Evolutionary conservation across 2,113 vertebrate species (phyloP).

Genomic region (Stomatorhinus ivindoensis): DNA sequence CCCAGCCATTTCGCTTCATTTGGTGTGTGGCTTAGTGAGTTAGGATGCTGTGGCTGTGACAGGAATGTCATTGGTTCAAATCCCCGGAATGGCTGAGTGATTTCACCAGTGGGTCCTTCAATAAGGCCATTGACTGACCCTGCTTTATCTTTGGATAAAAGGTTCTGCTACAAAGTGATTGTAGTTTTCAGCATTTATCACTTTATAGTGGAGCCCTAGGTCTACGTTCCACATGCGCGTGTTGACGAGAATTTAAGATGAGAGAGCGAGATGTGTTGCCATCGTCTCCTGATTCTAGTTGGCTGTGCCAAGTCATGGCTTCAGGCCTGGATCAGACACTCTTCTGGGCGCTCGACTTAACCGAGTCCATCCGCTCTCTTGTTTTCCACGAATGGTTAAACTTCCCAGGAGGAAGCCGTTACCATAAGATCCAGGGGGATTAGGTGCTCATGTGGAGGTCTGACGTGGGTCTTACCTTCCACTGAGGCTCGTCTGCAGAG

Average conservation of each 20-base stretch:
- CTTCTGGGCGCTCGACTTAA: not conserved
- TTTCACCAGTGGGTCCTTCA: not conserved
- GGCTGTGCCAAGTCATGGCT: not conserved
- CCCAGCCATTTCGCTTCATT: not conserved
- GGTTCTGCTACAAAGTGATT: not conserved
- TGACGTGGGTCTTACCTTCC: conserved; percentile 37
- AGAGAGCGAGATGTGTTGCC: not conserved
- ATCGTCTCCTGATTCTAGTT: not conserved
- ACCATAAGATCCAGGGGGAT: conserved; percentile 14
- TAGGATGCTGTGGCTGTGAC: not conserved
- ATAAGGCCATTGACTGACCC: not conserved
- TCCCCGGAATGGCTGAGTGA: not conserved
- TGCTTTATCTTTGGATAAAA: not conserved
- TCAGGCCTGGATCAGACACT: not conserved
- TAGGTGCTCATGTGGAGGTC: conserved; percentile 32
- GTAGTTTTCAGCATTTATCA: not conserved
- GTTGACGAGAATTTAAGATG: not conserved
- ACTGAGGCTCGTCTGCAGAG: conserved; percentile 35
- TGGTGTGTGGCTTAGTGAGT: not conserved
- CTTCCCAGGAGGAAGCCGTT: conserved; percentile 36
- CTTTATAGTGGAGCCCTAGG: not conserved
- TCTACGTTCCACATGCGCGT: not conserved
- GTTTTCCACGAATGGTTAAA: conserved; percentile 11
- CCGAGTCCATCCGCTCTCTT: not conserved
- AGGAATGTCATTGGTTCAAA: not conserved